Evolutionary conservation across 2,113 vertebrate genomes (phyloP).

Genomic region (Tursiops truncatus): DNA sequence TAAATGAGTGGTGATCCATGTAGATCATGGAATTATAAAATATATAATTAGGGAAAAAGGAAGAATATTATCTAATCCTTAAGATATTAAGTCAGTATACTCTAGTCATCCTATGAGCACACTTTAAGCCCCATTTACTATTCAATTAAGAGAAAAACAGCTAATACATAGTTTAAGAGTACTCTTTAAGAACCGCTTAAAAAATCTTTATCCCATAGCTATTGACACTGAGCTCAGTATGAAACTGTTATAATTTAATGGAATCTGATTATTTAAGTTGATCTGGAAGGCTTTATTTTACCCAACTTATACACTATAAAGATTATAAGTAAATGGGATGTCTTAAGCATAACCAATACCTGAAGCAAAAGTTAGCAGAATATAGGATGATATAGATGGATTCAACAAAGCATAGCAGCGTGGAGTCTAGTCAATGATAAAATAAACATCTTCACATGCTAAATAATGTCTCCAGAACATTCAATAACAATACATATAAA

Average conservation of each 20-base stretch:
- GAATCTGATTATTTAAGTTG: not conserved
- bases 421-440: not conserved
- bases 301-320: not conserved
- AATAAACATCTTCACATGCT: not conserved
- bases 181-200: not conserved
- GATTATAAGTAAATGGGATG: not conserved
- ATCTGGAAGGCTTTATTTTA: not conserved
- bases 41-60: not conserved
- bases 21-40: not conserved
- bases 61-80: not conserved
- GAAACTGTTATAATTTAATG: not conserved
- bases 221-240: not conserved
- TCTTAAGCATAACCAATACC: not conserved
- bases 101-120: not conserved
- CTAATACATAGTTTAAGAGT: not conserved
- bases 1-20: not conserved
- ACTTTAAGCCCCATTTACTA: not conserved
- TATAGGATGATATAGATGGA: not conserved
- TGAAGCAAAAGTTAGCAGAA: not conserved
- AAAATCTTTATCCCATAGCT: not conserved
- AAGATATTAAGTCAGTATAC: not conserved
- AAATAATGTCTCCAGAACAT: not conserved
- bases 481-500: not conserved
- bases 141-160: conserved; percentile 32
- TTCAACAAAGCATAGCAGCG: not conserved